Evolutionary conservation across 2,113 vertebrate genomes (phyloP), one percentile per base, ranked within the genome.

Genomic region (Bufo bufo): DNA sequence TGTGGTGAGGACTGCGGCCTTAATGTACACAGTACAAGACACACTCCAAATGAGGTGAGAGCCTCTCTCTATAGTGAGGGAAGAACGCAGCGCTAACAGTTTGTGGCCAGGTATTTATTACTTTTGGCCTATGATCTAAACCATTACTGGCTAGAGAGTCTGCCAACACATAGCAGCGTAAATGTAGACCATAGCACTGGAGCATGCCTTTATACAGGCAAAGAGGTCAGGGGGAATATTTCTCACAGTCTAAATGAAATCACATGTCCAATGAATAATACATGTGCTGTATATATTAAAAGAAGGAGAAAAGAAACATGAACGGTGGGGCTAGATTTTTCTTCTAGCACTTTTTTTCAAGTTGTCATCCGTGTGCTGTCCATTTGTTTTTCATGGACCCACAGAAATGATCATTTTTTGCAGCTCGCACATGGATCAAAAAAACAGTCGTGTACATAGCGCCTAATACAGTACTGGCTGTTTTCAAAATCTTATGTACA

Each of bases 21-120:
- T 43, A 91, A 33, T 75, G 66, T 33, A 2, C 0, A 61, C 59
- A 90, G 63, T 54, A 84, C 69, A 87, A 56, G 50, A 14, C 0
- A 45, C 66, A 52, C 85, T 85, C 56, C 79, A 4, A 89, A 90
- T 20, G 0, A 63, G 83, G 9, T 2, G 0, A 12, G 0, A 1
- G 80, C 10, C 69, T 82, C 56, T 69, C 54, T 74, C 85, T 65
- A 61, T 33, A 78, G 59, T 82, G 79, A 87, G 54, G 66, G 69
- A 82, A 74, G 82, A 50, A 74, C 52, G 74, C 69, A 61, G 66
- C 6, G 79, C 86, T 82, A 87, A 74, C 79, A 82, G 20, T 82
- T 81, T 82, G 86, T 87, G 86, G 77, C 65, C 58, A 43, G 59
- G 66, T 74, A 82, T 82, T 87, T 87, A 82, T 87, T 74, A 66